phyloP scores from a whole-genome alignment of 2,797 vertebrate genomes.

The Myotis pilosus region DNA sequence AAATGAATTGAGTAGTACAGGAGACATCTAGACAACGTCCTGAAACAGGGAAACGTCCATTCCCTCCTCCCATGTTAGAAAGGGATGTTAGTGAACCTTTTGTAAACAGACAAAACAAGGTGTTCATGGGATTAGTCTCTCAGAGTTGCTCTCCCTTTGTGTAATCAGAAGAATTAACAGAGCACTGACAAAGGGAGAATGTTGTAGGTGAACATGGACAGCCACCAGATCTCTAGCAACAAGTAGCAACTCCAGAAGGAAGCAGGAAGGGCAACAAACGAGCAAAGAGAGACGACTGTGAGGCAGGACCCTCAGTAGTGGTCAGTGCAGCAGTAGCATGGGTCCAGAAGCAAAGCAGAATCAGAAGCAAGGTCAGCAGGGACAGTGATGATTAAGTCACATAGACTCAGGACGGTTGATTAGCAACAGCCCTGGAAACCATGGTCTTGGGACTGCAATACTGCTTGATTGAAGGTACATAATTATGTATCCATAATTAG shows the following conservation, averaged over 20 bases:
- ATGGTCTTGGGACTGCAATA: background rate
- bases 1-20: background rate
- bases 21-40: background rate
- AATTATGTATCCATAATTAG: background rate
- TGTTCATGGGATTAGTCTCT: background rate
- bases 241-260: background rate
- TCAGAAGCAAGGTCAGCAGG: background rate
- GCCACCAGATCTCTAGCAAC: background rate
- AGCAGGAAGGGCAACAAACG: background rate
- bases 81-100: background rate
- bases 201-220: background rate
- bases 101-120: background rate
- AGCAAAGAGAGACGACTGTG: background rate
- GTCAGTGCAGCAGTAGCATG: background rate
- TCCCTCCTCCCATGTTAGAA: background rate
- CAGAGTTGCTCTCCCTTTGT: background rate
- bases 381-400: background rate
- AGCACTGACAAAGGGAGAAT: background rate
- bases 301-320: background rate
- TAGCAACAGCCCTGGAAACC: background rate
- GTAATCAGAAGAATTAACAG: background rate
- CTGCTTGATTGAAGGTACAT: background rate
- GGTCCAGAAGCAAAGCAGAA: background rate
- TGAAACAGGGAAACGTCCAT: background rate
- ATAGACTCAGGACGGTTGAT: background rate